Percentiles rank a stretch among this genome's conserved stretches.
These are phyloP conservation scores for Sminthurides bifidus DNA, from an alignment of 1,140 invertebrate species.

Conservation along the genomic window DNA sequence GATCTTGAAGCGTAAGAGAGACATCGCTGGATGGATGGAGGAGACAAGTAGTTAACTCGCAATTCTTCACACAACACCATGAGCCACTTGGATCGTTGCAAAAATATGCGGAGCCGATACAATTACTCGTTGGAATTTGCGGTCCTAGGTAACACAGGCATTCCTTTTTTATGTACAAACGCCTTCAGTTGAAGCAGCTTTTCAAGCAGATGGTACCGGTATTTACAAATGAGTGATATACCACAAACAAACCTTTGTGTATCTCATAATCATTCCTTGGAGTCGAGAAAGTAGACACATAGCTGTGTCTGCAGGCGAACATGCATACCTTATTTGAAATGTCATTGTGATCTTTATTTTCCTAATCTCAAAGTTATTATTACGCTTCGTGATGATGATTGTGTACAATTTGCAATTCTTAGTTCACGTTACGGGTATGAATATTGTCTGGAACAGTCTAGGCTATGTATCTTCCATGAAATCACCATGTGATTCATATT, in stretches of 20 bases:
- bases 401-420: not conserved
- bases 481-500: conserved; percentile 4
- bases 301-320: not conserved
- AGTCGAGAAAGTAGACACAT: conserved; percentile 1
- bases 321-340: conserved; percentile 8
- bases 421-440: too few relatives aligned
- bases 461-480: too few relatives aligned
- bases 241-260: not conserved
- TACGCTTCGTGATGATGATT: not conserved
- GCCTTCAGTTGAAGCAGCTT: too few relatives aligned
- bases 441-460: too few relatives aligned
- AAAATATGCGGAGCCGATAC: not conserved
- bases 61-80: too few relatives aligned
- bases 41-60: too few relatives aligned
- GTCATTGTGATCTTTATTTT: not conserved
- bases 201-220: not conserved
- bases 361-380: not conserved
- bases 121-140: not conserved
- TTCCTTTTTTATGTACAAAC: too few relatives aligned
- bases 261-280: conserved; percentile 10
- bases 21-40: too few relatives aligned
- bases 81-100: too few relatives aligned
- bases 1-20: too few relatives aligned
- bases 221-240: not conserved
- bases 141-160: not conserved